A percentile compares a stretch with the other conserved stretches of the same genome.
phyloP scores from a whole-genome alignment of 2,888 invertebrate genomes.

The Furcula furcula region DNA sequence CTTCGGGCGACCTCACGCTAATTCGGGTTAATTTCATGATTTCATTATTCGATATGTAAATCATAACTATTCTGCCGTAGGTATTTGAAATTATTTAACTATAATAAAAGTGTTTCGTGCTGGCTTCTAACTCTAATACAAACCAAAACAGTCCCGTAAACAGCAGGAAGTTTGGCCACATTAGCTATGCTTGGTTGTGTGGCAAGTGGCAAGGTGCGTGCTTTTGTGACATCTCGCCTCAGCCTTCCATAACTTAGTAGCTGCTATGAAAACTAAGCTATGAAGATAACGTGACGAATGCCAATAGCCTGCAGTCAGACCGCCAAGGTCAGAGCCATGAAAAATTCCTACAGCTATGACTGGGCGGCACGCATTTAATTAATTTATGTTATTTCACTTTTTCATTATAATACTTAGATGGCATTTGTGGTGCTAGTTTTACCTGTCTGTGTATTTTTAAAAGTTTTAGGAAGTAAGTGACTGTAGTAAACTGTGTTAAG shows the following conservation, averaged over 20 bases:
- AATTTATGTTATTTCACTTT: slow-evolving; percentile 24
- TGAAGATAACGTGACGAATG: slow-evolving; percentile 49
- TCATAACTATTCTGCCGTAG: no score
- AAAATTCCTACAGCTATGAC: slow-evolving; percentile 25
- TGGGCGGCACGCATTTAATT: slow-evolving; percentile 25
- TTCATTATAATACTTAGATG: no score
- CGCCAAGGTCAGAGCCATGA: slow-evolving; percentile 33
- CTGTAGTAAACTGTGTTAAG: no score
- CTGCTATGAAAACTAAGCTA: slow-evolving; percentile 31
- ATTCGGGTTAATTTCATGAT: no score
- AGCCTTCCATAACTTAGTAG: slow-evolving; percentile 30
- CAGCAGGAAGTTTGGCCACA: slow-evolving; percentile 15
- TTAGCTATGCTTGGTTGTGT: slow-evolving; percentile 26
- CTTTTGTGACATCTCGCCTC: slow-evolving; percentile 40
- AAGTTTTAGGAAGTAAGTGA: no score
- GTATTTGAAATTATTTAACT: no score
- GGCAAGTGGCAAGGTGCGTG: slow-evolving; percentile 40
- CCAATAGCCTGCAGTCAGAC: slow-evolving; percentile 32
- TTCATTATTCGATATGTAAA: no score
- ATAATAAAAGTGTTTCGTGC: no score
- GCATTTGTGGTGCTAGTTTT: no score
- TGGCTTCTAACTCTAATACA: no score
- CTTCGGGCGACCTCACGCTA: no score
- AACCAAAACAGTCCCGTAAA: slow-evolving; percentile 12
- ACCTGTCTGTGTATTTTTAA: no score